phyloP scores from a whole-genome alignment of 2,888 invertebrate genomes.

The Thalpophila matura region DNA sequence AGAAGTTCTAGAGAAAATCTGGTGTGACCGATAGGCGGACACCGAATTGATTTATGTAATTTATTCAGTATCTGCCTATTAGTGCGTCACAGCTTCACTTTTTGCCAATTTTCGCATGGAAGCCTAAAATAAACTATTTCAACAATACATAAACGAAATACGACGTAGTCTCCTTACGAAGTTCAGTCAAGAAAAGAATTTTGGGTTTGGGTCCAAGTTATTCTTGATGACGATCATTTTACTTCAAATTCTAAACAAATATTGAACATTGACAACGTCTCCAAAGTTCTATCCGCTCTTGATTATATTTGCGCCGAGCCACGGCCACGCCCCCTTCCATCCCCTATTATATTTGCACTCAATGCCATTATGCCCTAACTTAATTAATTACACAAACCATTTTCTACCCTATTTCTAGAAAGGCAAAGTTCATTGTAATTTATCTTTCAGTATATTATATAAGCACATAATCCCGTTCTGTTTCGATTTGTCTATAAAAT shows the following conservation, averaged over 20 bases:
- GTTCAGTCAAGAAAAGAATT: too few species aligned
- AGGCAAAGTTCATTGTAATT: slow-evolving; percentile 43
- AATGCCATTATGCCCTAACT: slow-evolving; percentile 71
- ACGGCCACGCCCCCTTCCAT: slow-evolving; percentile 87
- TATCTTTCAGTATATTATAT: slow-evolving; percentile 65
- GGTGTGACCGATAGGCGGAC: too few species aligned
- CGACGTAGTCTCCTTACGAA: too few species aligned
- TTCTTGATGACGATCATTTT: too few species aligned
- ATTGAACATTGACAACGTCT: slow-evolving; percentile 57
- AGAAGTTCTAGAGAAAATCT: too few species aligned
- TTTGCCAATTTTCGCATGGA: too few species aligned
- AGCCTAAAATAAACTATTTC: too few species aligned
- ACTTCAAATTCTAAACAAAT: not conserved
- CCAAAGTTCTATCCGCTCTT: slow-evolving; percentile 75
- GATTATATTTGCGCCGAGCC: slow-evolving; percentile 90
- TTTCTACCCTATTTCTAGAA: slow-evolving; percentile 55
- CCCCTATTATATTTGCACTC: slow-evolving; percentile 84
- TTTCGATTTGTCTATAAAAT: slow-evolving; percentile 89
- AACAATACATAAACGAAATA: too few species aligned
- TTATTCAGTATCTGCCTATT: too few species aligned
- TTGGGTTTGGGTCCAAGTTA: too few species aligned
- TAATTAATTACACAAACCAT: slow-evolving; percentile 49
- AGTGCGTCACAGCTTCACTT: too few species aligned
- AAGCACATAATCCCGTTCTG: slow-evolving; percentile 75
- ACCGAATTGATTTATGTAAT: too few species aligned